Evolutionary conservation across 2,113 vertebrate genomes (phyloP).

Genomic region (Ibidorhyncha struthersii): DNA sequence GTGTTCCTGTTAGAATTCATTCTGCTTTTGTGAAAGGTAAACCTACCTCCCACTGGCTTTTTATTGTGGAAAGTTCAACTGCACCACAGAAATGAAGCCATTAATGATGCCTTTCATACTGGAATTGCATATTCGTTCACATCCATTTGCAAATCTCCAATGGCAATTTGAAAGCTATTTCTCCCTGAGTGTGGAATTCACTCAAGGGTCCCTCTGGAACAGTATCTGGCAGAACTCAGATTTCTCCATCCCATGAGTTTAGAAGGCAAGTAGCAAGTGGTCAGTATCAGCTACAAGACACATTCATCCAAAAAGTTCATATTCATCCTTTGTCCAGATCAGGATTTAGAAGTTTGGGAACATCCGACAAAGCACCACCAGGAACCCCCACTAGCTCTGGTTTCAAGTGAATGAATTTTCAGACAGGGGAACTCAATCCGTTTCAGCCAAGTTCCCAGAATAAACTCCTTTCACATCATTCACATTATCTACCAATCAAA

Average conservation of each 20-base stretch:
- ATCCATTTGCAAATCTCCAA: neutral
- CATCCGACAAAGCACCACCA: neutral
- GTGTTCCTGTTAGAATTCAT: neutral
- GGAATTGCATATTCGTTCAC: neutral
- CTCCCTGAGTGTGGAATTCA: rapidly evolving
- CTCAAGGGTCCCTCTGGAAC: neutral
- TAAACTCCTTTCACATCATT: neutral
- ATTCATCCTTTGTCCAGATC: neutral
- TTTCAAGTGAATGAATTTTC: neutral
- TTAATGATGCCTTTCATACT: neutral
- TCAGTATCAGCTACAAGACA: neutral
- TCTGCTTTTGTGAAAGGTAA: neutral
- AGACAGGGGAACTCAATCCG: neutral
- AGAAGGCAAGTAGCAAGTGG: neutral
- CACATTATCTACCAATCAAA: neutral
- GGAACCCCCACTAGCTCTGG: neutral
- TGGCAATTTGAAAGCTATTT: neutral
- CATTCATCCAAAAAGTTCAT: neutral
- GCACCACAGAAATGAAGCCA: neutral
- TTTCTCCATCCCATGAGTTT: neutral
- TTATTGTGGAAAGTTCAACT: neutral
- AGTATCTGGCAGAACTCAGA: neutral
- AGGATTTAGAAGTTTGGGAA: neutral
- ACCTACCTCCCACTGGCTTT: neutral
- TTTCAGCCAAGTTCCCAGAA: neutral